Conservation (phyloP, 37 sponge, comb jelly and placozoan genomes). For the Halichondria panicea region DNA sequence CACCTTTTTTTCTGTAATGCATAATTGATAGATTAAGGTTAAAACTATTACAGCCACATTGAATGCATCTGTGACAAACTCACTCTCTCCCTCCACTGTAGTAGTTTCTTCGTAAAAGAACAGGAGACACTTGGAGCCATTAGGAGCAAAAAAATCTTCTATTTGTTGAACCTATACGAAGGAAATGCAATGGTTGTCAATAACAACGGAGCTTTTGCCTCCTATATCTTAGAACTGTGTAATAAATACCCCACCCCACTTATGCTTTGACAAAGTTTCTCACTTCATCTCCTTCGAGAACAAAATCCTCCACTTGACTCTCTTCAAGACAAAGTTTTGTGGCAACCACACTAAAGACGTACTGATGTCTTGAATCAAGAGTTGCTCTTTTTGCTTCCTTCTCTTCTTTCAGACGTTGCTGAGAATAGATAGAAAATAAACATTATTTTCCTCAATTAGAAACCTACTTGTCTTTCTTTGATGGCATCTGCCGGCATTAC, state of each 20-base stretch:
- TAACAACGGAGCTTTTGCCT: neutral
- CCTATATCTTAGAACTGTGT: constrained; percentile 48
- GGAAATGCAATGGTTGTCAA: neutral
- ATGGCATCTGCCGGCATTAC: constrained; percentile 17
- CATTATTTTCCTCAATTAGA: neutral
- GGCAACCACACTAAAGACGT: constrained; percentile 69
- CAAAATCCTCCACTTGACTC: constrained; percentile 84
- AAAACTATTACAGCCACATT: neutral
- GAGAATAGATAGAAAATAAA: constrained; percentile 25
- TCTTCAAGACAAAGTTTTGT: constrained; percentile 68
- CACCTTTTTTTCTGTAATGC: constrained; percentile 28
- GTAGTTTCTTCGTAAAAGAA: constrained; percentile 55
- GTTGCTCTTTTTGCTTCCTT: constrained; percentile 79
- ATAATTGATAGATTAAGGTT: neutral
- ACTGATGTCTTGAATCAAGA: constrained; percentile 90
- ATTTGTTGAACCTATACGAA: constrained; percentile 38
- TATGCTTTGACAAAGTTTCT: constrained; percentile 29
- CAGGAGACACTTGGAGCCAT: constrained; percentile 54
- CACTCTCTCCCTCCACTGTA: neutral
- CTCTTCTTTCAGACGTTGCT: constrained; percentile 74
- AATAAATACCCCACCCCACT: constrained; percentile 45
- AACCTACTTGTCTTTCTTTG: constrained; percentile 65
- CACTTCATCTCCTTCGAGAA: constrained; percentile 83
- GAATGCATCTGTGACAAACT: neutral
- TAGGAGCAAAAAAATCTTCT: constrained; percentile 72